Base-by-base conservation (phyloP, 2,888 invertebrate species). In the Harpalus rufipes region DNA sequence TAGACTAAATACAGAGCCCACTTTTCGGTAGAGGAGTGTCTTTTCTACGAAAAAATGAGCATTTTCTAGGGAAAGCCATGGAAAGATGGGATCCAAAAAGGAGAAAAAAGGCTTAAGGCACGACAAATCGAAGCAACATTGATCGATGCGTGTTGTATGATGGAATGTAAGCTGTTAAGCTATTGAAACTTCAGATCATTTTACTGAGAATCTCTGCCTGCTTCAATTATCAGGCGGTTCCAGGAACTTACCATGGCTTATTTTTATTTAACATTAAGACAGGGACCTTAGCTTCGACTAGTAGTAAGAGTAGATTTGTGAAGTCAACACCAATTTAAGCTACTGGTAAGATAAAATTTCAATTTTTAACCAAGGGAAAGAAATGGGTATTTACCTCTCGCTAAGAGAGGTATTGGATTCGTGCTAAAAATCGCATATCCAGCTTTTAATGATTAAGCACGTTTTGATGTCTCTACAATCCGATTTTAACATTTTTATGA, bases 171-270 rank as follows among this genome's bases (percentile, higher is more conserved):
- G 81, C 39, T 83, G 83, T 74, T 83, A 65, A 61, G 58, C 76
- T 56, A 72, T 76, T 59, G 83, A 83, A 83, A 83, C 74, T 83
- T 83, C 83, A 61, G 59, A 84, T 84, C 84, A 84, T 84, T 84
- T 84, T 84, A 84, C 84, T 63, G 56, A 65, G 84, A 84, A 84
- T 39, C 58, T 63, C 58, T 78, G 84, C 25, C 78, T 44, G 76
- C 76, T 84, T 84, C 84, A 84, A 84, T 84, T 84, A 84, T 44
- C 32, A 25, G 65, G 51, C 78, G 41, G 63, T 84, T 84, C 84
- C 65, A 44, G 63, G 84, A 84, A 84, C 63, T 32, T 32, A 41
- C 78, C 78, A 65, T 44, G 32, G 74, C 61, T 84, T 84, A 84
- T 78, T 78, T 84, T 84, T 78, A 84, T 84, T 84, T 84, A 78